phyloP scores from a whole-genome alignment of 2,888 invertebrate species.

The Dryobotodes eremita region DNA sequence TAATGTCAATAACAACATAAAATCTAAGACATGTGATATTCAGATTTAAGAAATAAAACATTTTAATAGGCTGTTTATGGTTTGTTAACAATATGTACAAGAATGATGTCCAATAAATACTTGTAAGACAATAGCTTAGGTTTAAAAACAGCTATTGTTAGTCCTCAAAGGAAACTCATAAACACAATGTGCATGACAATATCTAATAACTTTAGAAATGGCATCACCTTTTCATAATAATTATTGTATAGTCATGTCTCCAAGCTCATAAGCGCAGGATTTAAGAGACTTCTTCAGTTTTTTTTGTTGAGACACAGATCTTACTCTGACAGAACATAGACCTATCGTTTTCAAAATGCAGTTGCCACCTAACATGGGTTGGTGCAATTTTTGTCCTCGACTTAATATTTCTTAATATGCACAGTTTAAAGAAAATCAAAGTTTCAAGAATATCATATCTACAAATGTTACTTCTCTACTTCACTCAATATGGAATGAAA shows the following conservation, averaged over 20 bases:
- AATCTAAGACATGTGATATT: conserved; percentile 1
- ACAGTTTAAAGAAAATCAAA: not conserved
- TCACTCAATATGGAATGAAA: not conserved
- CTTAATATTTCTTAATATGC: not conserved
- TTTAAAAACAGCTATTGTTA: conserved; percentile 59
- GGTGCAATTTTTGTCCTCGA: not conserved
- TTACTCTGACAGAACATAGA: no score
- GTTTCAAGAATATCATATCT: no score
- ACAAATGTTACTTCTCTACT: no score
- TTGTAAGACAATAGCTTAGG: conserved; percentile 47
- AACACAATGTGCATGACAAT: conserved; percentile 38
- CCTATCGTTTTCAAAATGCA: not conserved
- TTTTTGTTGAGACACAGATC: no score
- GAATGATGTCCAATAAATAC: conserved; percentile 53
- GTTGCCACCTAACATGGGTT: no score
- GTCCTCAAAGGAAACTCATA: conserved; percentile 50
- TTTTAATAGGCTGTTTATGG: conserved; percentile 40
- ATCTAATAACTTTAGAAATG: conserved; percentile 44
- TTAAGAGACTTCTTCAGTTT: not conserved
- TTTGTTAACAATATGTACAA: conserved; percentile 39
- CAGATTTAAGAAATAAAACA: conserved; percentile 40
- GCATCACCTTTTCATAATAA: conserved; percentile 36
- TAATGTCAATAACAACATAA: conserved; percentile 18
- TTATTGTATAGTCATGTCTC: conserved; percentile 26
- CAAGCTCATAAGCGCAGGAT: not conserved